Evolutionary conservation across 2,888 invertebrate genomes (phyloP).

Genomic region (Cepaea hortensis): DNA sequence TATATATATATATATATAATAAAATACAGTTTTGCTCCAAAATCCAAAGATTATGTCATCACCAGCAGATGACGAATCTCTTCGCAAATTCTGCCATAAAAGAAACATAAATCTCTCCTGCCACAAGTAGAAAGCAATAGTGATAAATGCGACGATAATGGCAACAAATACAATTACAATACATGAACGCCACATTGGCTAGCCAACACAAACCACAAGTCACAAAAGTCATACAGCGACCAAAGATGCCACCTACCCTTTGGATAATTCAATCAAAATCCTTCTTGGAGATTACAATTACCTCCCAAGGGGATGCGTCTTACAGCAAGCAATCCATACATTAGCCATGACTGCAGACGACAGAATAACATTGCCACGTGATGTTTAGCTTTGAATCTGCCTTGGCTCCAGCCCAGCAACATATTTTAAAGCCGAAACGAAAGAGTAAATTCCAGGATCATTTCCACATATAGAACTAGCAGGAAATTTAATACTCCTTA

Average conservation of each 20-base stretch:
- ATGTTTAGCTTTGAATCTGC: neutral
- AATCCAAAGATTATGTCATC: no score
- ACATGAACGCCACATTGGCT: no score
- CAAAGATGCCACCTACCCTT: neutral
- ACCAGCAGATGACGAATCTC: no score
- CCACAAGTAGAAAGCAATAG: no score
- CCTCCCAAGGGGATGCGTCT: neutral
- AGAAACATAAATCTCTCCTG: no score
- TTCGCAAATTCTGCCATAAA: no score
- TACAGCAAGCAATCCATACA: neutral
- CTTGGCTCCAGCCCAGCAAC: neutral
- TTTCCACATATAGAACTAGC: neutral
- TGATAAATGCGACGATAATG: no score
- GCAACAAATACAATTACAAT: no score
- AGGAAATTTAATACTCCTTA: neutral
- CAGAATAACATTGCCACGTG: neutral
- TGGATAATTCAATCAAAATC: conserved; percentile 13
- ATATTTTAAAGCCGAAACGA: neutral
- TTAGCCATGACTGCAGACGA: neutral
- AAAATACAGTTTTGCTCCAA: no score
- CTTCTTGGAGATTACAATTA: neutral
- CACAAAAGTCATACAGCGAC: neutral
- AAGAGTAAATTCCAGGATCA: neutral
- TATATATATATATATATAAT: no score
- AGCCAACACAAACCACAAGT: no score